These are phyloP conservation scores for Tetramorium simillimum DNA, from an alignment of 1,140 invertebrate species.

Conservation along the genomic window DNA sequence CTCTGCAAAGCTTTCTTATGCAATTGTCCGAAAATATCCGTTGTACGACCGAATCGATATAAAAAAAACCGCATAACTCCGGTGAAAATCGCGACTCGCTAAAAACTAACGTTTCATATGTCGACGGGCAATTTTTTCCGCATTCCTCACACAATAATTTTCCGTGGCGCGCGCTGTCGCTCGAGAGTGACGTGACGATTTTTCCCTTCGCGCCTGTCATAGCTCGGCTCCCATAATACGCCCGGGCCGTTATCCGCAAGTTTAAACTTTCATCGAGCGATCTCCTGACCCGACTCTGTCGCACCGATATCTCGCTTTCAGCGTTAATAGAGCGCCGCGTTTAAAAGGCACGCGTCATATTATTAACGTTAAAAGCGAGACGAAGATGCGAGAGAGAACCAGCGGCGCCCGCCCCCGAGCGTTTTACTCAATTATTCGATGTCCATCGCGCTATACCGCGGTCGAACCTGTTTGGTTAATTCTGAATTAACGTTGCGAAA, in stretches of 20 bases:
- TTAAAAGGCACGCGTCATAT: constrained; percentile 65
- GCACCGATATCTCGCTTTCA: constrained; percentile 63
- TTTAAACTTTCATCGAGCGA: constrained; percentile 59
- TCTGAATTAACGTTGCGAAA: constrained; percentile 61
- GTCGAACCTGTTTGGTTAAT: constrained; percentile 55
- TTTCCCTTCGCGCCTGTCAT: constrained; percentile 44
- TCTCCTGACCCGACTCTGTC: constrained; percentile 32
- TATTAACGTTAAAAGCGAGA: constrained; percentile 67
- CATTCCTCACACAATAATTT: constrained; percentile 48
- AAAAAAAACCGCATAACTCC: constrained; percentile 5
- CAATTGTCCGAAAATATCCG: constrained; percentile 17
- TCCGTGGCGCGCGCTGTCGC: constrained; percentile 24
- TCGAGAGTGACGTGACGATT: constrained; percentile 36
- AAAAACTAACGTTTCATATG: constrained; percentile 27
- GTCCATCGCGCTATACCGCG: constrained; percentile 49
- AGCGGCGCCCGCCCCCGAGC: constrained; percentile 27
- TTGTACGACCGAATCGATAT: background rate
- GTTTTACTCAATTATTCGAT: constrained; percentile 64
- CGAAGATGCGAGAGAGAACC: constrained; percentile 49
- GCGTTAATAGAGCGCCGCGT: constrained; percentile 59
- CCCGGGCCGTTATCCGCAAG: constrained; percentile 45
- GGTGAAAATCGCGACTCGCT: constrained; percentile 8
- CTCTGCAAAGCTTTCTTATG: background rate
- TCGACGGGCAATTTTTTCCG: constrained; percentile 36
- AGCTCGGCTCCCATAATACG: constrained; percentile 31